Evolutionary conservation across 1,140 invertebrate species (phyloP), one percentile per base, ranked within the genome.

Genomic region (Vanessa tameamea): DNA sequence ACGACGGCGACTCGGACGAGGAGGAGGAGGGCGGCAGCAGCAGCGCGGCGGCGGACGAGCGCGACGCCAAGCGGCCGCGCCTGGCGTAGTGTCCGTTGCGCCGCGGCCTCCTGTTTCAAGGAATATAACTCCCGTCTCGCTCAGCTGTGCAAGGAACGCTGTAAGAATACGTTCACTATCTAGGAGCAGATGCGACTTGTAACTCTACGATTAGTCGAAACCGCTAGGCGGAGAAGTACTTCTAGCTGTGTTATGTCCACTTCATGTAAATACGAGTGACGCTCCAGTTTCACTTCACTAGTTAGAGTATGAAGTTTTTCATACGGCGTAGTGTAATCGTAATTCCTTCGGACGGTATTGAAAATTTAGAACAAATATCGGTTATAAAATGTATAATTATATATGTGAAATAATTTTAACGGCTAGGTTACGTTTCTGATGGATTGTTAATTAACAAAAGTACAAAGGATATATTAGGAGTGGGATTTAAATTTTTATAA

Each of bases 1-100:
- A 99, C 89, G 98, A 99, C 86, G 98, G 97, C 70, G 98, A 99
- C 90, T 98, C 97, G 0, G 98, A 98, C 82, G 98, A 98, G 81
- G 98, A 99, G 78, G 98, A 98, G 67, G 97, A 98, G 72, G 96
- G 97, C 64, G 74, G 76, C 6, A 64, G 80, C 47, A 73, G 80
- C 47, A 48, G 70, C 51, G 78, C 66, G 71, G 76, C 16, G 59
- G 78, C 50, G 53, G 71, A 87, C 37, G 87, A 89, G 72, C 82
- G 88, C 61, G 89, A 91, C 71, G 89, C 92, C 31, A 92, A 91
- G 78, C 82, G 90, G 73, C 90, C 91, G 72, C 87, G 90, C 8
- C 87, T 93, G 53, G 90, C 91, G 87, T 93, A 93, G 86, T 88
- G 79, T n/a, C 67, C 50, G 57, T 65, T 13, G 55, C 64, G n/a